These are phyloP conservation scores for Chlorodrepanis virens DNA, from an alignment of 2,113 vertebrate genomes.

Conservation along the genomic window DNA sequence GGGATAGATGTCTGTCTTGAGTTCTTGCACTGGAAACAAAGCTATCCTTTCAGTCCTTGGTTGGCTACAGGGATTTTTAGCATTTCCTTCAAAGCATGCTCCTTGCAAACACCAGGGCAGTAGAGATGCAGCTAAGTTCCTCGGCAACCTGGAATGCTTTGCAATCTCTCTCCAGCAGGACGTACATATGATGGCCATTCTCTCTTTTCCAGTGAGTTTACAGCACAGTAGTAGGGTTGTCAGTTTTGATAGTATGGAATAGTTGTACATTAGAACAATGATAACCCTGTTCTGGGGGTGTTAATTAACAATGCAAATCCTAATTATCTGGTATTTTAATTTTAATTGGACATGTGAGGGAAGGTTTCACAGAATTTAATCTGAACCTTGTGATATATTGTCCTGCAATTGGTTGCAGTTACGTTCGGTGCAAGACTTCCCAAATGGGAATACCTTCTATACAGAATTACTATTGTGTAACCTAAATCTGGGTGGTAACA, in stretches of 20 bases:
- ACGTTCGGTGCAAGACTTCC: background rate
- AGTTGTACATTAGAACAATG: background rate
- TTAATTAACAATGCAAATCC: background rate
- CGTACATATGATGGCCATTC: rapidly evolving
- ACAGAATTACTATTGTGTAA: background rate
- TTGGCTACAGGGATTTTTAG: background rate
- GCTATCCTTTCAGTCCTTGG: background rate
- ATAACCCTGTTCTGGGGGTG: background rate
- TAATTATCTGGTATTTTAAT: background rate
- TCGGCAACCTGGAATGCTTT: background rate
- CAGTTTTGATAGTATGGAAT: background rate
- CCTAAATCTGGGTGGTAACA: background rate
- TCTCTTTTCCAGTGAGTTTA: background rate
- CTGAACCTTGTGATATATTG: background rate
- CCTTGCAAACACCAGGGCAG: background rate
- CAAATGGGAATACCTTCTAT: background rate
- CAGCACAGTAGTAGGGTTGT: background rate
- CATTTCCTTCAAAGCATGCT: background rate
- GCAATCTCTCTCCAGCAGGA: background rate
- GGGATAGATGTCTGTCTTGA: background rate
- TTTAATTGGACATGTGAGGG: background rate
- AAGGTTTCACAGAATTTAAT: background rate
- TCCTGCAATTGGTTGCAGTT: background rate
- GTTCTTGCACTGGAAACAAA: background rate
- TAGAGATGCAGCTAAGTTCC: background rate